Evolutionary conservation across 1,140 invertebrate genomes (phyloP).

Genomic region (Cephus cinctus): DNA sequence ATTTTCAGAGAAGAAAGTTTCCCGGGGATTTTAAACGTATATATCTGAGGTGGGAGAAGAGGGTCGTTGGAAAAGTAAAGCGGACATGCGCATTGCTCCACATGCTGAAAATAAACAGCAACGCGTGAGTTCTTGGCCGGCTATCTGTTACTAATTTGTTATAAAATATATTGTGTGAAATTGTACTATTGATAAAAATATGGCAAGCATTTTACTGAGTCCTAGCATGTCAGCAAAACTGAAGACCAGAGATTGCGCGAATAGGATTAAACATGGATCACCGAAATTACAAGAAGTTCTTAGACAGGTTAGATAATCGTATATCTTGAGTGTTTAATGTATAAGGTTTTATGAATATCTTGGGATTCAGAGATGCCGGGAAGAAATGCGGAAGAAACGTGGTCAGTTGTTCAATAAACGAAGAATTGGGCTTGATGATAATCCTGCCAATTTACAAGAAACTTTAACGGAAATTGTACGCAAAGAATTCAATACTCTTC

Average conservation of each 20-base stretch:
- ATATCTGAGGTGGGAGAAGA: too few species aligned
- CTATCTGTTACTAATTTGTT: too few species aligned
- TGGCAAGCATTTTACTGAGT: constrained; percentile 30
- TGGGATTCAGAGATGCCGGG: constrained; percentile 45
- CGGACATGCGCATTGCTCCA: too few species aligned
- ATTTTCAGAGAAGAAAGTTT: too few species aligned
- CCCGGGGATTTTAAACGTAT: too few species aligned
- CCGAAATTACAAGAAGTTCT: constrained; percentile 47
- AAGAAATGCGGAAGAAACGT: constrained; percentile 44
- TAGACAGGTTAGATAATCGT: constrained; percentile 42
- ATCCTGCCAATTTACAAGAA: constrained; percentile 20
- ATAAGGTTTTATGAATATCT: neutral
- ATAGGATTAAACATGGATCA: constrained; percentile 46
- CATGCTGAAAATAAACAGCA: too few species aligned
- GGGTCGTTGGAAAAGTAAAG: too few species aligned
- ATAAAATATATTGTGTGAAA: too few species aligned
- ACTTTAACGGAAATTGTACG: constrained; percentile 34
- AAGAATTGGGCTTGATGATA: constrained; percentile 23
- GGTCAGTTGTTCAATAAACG: constrained; percentile 36
- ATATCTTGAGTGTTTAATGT: neutral
- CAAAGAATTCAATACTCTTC: constrained; percentile 30
- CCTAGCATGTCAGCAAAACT: constrained; percentile 29
- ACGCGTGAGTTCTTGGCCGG: too few species aligned
- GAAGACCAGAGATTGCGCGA: constrained; percentile 33
- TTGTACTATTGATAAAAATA: constrained; percentile 23